Evolutionary conservation across 92 coral and sea anemone species (phyloP), one percentile per base, ranked within the genome.

Genomic region (Micromussa lordhowensis): DNA sequence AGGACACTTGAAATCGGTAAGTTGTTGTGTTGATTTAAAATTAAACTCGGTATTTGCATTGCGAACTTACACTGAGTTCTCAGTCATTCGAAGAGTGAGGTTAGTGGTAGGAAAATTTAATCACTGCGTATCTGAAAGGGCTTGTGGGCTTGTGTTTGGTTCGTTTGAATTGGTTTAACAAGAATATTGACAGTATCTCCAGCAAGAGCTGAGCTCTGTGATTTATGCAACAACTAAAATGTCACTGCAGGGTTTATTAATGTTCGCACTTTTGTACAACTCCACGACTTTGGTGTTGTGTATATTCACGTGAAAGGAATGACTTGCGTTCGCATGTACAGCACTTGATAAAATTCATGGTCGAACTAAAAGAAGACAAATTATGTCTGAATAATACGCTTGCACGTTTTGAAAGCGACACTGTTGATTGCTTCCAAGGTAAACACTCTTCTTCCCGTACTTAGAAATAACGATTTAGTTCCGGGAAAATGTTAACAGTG

Each of bases 1-100:
- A 94, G 94, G 88, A 96, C 99, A 3, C 68, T 96, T 72, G 96
- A 95, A 4, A 84, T 96, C 2, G 99, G 99, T 96, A 58, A 85
- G 99, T 91, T 44, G 48, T 15, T n/a, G n/a, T n/a, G n/a, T n/a
- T n/a, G n/a, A n/a, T n/a, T n/a, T n/a, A n/a, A n/a, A n/a, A n/a
- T n/a, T n/a, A n/a, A n/a, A n/a, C n/a, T n/a, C n/a, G n/a, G n/a
- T n/a, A n/a, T 66, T 66, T 66, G 71, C 32, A 14, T 10, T 26
- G 8, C 13, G 51, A 17, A 10, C 29, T 66, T 28, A 11, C 51
- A 44, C 13, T 44, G 51, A 5, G 34, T 26, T 28, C n/a, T 66
- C 17, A 10, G 30, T 26, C 29, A 24, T 63, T 63, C 29, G 32
- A 31, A 66, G 71, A 66, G 18, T 22, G 30, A 1, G 68, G 11